Base-by-base conservation (phyloP, 2,888 invertebrate genomes). In the Lumbricus terrestris region DNA sequence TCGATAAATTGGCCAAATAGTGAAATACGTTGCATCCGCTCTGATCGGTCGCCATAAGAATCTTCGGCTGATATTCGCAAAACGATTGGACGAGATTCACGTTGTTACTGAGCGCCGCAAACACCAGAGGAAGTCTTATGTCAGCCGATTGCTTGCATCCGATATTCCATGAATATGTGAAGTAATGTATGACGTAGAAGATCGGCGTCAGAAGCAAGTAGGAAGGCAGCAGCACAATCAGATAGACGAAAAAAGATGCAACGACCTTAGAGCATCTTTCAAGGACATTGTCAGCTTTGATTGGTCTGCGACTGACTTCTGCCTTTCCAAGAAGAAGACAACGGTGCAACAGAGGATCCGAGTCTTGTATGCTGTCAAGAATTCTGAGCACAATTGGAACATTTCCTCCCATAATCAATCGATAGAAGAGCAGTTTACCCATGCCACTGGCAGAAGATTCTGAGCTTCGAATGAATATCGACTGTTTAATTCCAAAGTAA, bases 21-120 rank as follows among this genome's bases (percentile, higher is more conserved):
- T 85, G 85, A 35, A 85, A 85, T 35, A 85, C 16, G 37, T 85
- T 85, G 85, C 85, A 85, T 6, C 85, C 85, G 0, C 85, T 34
- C 0, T 35, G 34, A 23, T 85, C 85, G 20, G 85, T 35, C 23
- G 85, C 34, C 0, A 18, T 85, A 18, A 85, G 85, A 33, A 85
- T 85, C 0, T 16, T 37, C 34, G 85, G 37, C 34, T 85, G 35
- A 37, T 35, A 16, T 35, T 85, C 85, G n/a, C 0, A 35, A 85
- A 85, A 85, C 37, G 35, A 1, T 37, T 33, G 34, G 35, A 85
- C 85, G 35, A 85, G 85, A 85, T 85, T 29, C 20, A 85, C 85
- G 34, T 85, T 85, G 35, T 85, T 85, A 37, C 85, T 85, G 35
- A 85, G 37, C 85, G 34, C 85, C 16, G 85, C 85, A 85, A 85